Evolutionary conservation across 2,888 invertebrate species (phyloP).

Genomic region (Phlogophora meticulosa): DNA sequence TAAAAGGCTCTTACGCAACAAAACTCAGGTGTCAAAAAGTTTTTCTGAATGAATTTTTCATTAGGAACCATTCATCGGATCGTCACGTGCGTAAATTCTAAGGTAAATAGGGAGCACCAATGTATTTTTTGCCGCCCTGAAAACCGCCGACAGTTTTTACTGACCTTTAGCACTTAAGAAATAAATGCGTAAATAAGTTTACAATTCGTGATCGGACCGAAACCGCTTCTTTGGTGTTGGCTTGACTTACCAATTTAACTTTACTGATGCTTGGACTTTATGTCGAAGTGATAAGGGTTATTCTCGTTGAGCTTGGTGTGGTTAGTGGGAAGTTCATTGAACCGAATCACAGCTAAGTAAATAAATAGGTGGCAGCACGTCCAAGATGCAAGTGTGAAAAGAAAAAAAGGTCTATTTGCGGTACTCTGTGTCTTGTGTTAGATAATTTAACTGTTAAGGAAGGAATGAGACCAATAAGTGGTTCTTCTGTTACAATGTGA

Average conservation of each 20-base stretch:
- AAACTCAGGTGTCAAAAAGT: constrained; percentile 67
- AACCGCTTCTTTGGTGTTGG: constrained; percentile 45
- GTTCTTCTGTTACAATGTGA: constrained; percentile 30
- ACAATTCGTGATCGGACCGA: constrained; percentile 54
- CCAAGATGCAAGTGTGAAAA: constrained; percentile 78
- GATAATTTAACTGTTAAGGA: constrained; percentile 71
- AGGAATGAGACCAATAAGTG: constrained; percentile 48
- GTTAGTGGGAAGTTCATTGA: constrained; percentile 78
- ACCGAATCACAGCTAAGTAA: constrained; percentile 81
- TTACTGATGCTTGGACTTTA: constrained; percentile 43
- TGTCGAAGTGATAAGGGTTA: constrained; percentile 33
- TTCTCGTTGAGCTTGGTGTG: constrained; percentile 42
- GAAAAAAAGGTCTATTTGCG: constrained; percentile 68
- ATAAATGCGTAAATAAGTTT: constrained; percentile 65
- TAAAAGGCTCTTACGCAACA: constrained; percentile 63
- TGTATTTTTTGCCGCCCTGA: constrained; percentile 28
- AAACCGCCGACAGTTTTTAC: constrained; percentile 39
- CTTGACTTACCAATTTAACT: constrained; percentile 34
- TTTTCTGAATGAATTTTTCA: constrained; percentile 75
- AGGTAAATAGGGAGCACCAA: constrained; percentile 63
- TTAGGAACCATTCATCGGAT: constrained; percentile 72
- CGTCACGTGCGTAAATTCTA: constrained; percentile 80
- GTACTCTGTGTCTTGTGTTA: constrained; percentile 68
- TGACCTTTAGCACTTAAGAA: constrained; percentile 52
- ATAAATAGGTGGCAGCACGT: constrained; percentile 81